These are phyloP conservation scores for Julus scandinavius DNA, from an alignment of 2,888 invertebrate species.

Conservation along the genomic window DNA sequence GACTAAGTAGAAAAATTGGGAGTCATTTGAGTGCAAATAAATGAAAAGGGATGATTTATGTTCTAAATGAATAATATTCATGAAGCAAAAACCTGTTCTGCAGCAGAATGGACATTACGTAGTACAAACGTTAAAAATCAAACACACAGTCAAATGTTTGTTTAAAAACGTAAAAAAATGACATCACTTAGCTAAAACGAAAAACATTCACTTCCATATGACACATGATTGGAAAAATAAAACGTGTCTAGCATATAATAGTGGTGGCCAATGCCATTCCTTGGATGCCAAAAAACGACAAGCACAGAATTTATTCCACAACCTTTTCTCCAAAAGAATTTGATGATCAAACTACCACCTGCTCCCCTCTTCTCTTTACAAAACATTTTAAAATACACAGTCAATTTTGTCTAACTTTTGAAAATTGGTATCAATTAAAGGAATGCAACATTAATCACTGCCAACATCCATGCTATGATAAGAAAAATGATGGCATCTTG, in stretches of 20 bases:
- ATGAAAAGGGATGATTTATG: constrained; percentile 37
- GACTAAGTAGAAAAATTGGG: constrained; percentile 26
- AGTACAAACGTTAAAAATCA: constrained; percentile 47
- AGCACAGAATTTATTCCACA: constrained; percentile 55
- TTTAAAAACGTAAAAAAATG: constrained; percentile 49
- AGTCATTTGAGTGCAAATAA: constrained; percentile 4
- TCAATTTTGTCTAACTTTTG: constrained; percentile 30
- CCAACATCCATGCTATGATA: constrained; percentile 36
- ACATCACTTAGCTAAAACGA: constrained; percentile 46
- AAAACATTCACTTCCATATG: constrained; percentile 48
- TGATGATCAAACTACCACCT: constrained; percentile 51
- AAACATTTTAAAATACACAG: constrained; percentile 35
- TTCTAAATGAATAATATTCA: constrained; percentile 32
- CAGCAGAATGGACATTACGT: constrained; percentile 10
- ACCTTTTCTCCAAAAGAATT: constrained; percentile 53
- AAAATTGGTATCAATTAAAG: constrained; percentile 34
- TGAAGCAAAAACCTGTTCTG: constrained; percentile 45
- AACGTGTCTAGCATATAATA: constrained; percentile 15
- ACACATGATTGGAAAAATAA: constrained; percentile 44
- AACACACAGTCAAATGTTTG: constrained; percentile 49
- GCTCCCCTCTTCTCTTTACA: constrained; percentile 46
- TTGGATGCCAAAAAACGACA: constrained; percentile 50
- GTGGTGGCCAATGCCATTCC: constrained; percentile 49
- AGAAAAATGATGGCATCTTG: constrained; percentile 42
- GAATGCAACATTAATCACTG: constrained; percentile 42